Base-by-base conservation (phyloP, 1,140 invertebrate species). In the Zaprionus lachaisei region DNA sequence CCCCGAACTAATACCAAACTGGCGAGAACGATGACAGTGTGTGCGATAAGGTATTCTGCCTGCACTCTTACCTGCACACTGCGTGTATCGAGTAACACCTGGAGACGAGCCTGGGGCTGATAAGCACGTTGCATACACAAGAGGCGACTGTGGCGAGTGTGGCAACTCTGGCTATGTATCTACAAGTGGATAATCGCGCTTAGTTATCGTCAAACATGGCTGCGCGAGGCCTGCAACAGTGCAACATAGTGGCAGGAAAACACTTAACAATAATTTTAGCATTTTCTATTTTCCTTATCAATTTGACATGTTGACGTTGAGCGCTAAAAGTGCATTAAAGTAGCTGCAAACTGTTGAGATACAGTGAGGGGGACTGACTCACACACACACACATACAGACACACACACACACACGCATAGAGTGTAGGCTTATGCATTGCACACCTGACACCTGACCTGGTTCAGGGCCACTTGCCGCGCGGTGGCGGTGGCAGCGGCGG, bases 291-390 rank as follows among this genome's bases (percentile, higher is more conserved):
- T 55, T 77, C 66, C 69, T 89, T 89, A 89, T 90, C 86, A 85
- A 80, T 85, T 90, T 89, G 84, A 89, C 85, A 90, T 81, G 85
- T 82, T 89, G 85, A 89, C 85, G 85, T 85, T 77, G 79, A 90
- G 86, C 85, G 85, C 62, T 80, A 71, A 89, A 89, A 89, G 84
- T 89, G 85, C 85, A 89, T 89, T 89, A 89, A 90, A 91, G 82
- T 89, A 91, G 85, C 84, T 81, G 77, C 60, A 61, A 74, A 67
- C 70, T 80, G 77, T 62, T 68, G 26, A 80, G 62, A 83, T 80
- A 82, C 66, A 60, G 44, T n/a, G 11, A 20, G 28, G 49, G 56
- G 37, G 24, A 56, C 54, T 51, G 61, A 63, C 61, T 22, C n/a
- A 51, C 6, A 11, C n/a, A 56, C 49, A 15, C 2, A 49, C 26